Percentiles rank a stretch among this genome's conserved stretches.
Conservation (phyloP, 2,113 vertebrate genomes). For the Macaca nemestrina region DNA sequence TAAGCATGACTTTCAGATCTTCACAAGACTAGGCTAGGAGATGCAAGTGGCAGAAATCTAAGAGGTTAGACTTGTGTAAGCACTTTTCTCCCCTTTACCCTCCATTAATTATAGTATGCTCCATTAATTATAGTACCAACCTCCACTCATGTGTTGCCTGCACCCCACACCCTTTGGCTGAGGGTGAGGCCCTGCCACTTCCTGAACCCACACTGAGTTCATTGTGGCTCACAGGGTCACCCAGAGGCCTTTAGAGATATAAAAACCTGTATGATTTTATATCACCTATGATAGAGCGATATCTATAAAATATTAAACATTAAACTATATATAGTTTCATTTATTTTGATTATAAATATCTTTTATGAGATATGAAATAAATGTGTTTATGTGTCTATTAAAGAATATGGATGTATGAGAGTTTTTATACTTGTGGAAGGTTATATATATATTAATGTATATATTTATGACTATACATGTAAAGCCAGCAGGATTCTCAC, state of each 20-base stretch:
- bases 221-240: neutral
- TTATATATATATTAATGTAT: neutral
- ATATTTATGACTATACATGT: neutral
- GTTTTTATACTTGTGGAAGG: neutral
- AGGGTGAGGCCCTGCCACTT: neutral
- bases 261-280: neutral
- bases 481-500: neutral
- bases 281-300: neutral
- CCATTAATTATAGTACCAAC: fast-evolving
- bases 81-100: neutral
- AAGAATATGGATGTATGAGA: neutral
- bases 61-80: neutral
- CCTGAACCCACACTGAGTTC: neutral
- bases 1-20: neutral
- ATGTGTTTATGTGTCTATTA: neutral
- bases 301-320: neutral
- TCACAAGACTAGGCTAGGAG: neutral
- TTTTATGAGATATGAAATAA: neutral
- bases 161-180: neutral
- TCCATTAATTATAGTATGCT: fast-evolving
- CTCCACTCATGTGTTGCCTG: too few species aligned
- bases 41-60: neutral
- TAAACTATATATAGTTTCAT: neutral
- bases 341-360: neutral
- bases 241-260: neutral